Evolutionary conservation across 2,797 vertebrate genomes (phyloP), one percentile per base, ranked within the genome.

Genomic region (Coregonus suidteri): DNA sequence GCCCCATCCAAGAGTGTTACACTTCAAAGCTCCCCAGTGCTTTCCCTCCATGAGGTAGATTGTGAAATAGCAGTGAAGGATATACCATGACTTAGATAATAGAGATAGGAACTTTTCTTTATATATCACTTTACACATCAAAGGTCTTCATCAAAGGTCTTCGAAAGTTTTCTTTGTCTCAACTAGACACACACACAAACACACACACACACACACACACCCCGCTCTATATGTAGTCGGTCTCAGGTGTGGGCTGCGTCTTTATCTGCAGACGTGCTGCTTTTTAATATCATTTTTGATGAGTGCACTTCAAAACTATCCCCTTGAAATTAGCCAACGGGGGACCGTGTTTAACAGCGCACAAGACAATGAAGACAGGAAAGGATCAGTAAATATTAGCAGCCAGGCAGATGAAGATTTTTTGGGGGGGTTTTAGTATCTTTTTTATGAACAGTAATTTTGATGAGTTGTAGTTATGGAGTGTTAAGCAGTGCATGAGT

Each of bases 391-490:
- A 51, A 66, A 62, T 52, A 6, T 56, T 18, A 79, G 62, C 35
- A 71, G 71, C 5, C 37, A 72, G 20, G 75, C 13, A 79, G 53
- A 71, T 56, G 13, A 35, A 7, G 52, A 73, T 81, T 75, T 73
- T 52, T 77, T 65, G 41, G 41, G 69, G 74, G 18, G 35, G 7
- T 25, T 73, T 66, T 74, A 47, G 30, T 68, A 52, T 77, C 13
- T 73, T 74, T 80, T 51, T 81, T 69, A 68, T 71, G 59, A 71
- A 77, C 82, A 62, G 71, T n/a, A 13, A 69, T 41, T n/a, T 85
- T 77, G 54, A 65, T 78, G 68, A 51, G 67, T 4, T 37, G 54
- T 67, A 68, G 70, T 77, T 75, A 75, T 76, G 56, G 70, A 68
- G 15, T 47, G 9, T 47, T 47, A 47, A 47, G 41, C 9, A 11